Percentiles rank a stretch among this genome's conserved stretches.
Evolutionary conservation across 2,888 invertebrate species (phyloP).

Genomic region (Ecliptopera silaceata): DNA sequence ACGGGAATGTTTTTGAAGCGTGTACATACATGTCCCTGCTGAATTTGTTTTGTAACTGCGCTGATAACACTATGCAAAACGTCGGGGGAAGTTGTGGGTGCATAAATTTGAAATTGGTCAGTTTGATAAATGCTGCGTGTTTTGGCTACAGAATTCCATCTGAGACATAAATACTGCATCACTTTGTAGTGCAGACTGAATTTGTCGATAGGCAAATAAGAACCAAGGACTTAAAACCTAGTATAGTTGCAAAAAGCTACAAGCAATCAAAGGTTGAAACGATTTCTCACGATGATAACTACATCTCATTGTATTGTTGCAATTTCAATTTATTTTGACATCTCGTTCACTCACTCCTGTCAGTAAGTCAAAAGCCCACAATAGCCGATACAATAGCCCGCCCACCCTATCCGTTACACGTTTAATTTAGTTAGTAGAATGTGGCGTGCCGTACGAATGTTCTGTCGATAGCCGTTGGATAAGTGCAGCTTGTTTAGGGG

Average conservation of each 20-base stretch:
- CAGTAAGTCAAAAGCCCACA: conserved; percentile 12
- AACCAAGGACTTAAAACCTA: not conserved
- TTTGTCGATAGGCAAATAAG: no score
- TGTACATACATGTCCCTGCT: conserved; percentile 40
- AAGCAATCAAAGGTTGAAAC: not conserved
- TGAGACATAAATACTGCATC: conserved; percentile 9
- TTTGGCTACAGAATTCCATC: conserved; percentile 15
- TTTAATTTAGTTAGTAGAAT: conserved; percentile 65
- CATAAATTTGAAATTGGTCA: conserved; percentile 45
- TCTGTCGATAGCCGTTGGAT: conserved; percentile 61
- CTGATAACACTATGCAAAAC: conserved; percentile 52
- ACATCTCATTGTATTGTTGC: conserved; percentile 5
- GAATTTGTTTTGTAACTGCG: conserved; percentile 45
- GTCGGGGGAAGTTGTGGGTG: conserved; percentile 46
- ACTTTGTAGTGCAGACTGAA: not conserved
- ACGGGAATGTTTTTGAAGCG: conserved; percentile 30
- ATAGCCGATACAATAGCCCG: conserved; percentile 15
- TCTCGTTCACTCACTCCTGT: conserved; percentile 9
- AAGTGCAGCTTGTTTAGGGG: conserved; percentile 60
- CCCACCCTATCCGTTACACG: conserved; percentile 44
- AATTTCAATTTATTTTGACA: conserved; percentile 21
- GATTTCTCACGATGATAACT: not conserved
- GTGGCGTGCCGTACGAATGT: conserved; percentile 60
- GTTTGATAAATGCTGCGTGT: conserved; percentile 32
- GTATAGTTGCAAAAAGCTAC: no score